Percentiles rank a stretch among this genome's conserved stretches.
Conservation (phyloP, 2,888 invertebrate genomes). For the Drosophila siamana region DNA sequence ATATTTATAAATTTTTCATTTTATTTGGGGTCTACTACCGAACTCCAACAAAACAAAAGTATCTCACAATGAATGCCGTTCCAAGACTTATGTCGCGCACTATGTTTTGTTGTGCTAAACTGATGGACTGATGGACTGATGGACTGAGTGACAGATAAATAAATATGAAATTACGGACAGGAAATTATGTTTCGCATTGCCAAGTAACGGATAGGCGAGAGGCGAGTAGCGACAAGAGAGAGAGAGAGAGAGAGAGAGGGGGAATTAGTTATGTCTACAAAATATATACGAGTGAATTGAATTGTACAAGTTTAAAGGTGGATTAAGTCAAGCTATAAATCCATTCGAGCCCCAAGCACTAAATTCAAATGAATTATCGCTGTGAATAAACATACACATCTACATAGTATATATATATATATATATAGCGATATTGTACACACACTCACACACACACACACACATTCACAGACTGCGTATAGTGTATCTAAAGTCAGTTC, state of each 20-base stretch:
- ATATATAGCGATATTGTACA: background rate
- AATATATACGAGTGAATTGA: constrained; percentile 53
- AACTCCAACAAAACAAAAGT: constrained; percentile 7
- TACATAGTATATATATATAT: background rate
- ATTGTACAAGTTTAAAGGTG: constrained; percentile 71
- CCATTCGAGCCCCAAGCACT: constrained; percentile 46
- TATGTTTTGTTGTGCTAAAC: constrained; percentile 36
- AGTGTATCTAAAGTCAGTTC: constrained; percentile 5
- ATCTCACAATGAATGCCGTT: constrained; percentile 20
- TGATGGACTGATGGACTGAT: constrained; percentile 7
- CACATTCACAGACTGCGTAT: too few species aligned
- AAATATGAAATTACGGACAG: constrained; percentile 67
- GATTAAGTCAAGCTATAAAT: constrained; percentile 79
- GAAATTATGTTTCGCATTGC: constrained; percentile 66
- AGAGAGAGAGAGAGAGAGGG: background rate
- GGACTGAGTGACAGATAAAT: constrained; percentile 47
- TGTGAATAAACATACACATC: too few species aligned
- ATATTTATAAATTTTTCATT: constrained; percentile 12
- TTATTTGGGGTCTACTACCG: constrained; percentile 1
- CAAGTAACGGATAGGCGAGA: constrained; percentile 25
- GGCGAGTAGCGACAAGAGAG: too few species aligned
- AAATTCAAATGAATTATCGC: constrained; percentile 64
- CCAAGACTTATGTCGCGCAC: constrained; percentile 50
- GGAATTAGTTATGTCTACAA: constrained; percentile 14
- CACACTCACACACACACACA: too few species aligned